These are phyloP conservation scores for Laterallus jamaicensis DNA, from an alignment of 2,113 vertebrate species.

Conservation along the genomic window DNA sequence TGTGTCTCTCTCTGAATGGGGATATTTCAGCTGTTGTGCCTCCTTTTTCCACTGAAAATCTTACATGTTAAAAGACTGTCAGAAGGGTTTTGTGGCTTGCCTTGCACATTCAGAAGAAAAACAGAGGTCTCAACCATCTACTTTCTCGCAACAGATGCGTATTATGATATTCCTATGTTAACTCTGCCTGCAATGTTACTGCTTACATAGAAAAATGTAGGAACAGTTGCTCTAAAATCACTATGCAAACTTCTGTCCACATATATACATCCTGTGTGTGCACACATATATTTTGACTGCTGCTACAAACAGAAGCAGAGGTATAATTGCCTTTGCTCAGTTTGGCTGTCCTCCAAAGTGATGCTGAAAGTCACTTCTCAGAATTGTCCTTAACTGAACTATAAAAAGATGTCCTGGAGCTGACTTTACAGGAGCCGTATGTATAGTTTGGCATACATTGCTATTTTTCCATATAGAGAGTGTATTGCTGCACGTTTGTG, in stretches of 20 bases:
- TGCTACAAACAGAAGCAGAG: not conserved
- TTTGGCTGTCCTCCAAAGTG: constrained; percentile 7
- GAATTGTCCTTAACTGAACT: constrained; percentile 13
- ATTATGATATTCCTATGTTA: not conserved
- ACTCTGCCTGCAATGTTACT: not conserved
- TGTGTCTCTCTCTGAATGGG: not conserved
- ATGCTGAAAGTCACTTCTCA: not conserved
- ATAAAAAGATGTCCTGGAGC: not conserved
- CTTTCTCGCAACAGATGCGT: not conserved
- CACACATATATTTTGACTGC: not conserved
- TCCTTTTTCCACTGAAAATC: not conserved
- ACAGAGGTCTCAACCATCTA: not conserved
- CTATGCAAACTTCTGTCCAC: not conserved
- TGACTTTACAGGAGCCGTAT: not conserved
- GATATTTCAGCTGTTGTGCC: not conserved
- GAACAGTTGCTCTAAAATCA: not conserved
- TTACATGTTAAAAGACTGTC: not conserved
- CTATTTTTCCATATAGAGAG: not conserved
- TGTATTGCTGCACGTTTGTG: not conserved
- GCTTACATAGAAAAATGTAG: not conserved
- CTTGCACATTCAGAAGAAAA: not conserved
- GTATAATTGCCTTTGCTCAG: not conserved
- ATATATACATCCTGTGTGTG: not conserved
- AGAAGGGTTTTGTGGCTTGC: not conserved
- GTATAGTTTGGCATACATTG: not conserved